A percentile compares a stretch with the other conserved stretches of the same genome.
phyloP scores from a whole-genome alignment of 2,797 vertebrate species.

The Urosaurus nigricauda region DNA sequence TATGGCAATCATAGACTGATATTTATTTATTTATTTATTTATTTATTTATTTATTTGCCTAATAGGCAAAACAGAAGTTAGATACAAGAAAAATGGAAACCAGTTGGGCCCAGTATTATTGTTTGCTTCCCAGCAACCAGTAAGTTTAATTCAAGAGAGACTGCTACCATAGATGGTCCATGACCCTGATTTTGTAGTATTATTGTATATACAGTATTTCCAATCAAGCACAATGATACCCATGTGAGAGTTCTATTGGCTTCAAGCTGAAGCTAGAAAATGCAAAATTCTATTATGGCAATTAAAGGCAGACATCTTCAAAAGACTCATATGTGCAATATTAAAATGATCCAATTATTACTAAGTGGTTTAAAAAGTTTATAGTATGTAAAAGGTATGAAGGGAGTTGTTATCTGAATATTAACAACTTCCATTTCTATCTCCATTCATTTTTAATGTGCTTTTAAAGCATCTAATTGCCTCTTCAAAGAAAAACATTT shows the following conservation, averaged over 20 bases:
- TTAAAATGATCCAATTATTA: slow-evolving; percentile 61
- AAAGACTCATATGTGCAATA: slow-evolving; percentile 24
- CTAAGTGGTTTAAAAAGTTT: slow-evolving; percentile 60
- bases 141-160: neutral
- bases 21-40: too few species aligned
- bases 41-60: neutral
- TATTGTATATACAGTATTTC: neutral
- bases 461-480: slow-evolving; percentile 60
- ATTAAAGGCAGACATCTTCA: slow-evolving; percentile 17
- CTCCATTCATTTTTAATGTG: slow-evolving; percentile 60
- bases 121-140: neutral
- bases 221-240: slow-evolving; percentile 36
- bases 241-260: slow-evolving; percentile 42
- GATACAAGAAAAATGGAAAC: neutral
- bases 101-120: neutral
- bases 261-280: slow-evolving; percentile 47
- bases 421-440: slow-evolving; percentile 41
- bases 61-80: neutral
- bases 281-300: slow-evolving; percentile 30
- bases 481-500: slow-evolving; percentile 19
- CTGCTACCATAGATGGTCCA: neutral
- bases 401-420: slow-evolving; percentile 51
- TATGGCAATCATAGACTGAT: neutral
- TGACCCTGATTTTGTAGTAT: neutral
- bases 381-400: slow-evolving; percentile 38